Evolutionary conservation across 2,113 vertebrate species (phyloP).

Genomic region (Amblyornis subalaris): DNA sequence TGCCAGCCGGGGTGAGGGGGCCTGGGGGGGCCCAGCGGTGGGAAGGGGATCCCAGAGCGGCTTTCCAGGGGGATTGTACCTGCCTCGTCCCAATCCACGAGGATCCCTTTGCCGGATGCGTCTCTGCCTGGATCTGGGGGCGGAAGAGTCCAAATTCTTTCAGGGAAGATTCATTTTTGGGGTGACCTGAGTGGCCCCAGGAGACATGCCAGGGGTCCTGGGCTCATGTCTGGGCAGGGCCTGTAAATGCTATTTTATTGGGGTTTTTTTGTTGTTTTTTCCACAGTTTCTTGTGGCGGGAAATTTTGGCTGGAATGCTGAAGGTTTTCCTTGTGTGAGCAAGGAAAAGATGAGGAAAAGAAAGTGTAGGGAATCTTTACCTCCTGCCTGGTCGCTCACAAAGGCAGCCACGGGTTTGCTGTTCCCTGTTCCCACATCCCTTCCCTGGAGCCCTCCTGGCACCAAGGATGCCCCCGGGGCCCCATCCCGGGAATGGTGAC

Average conservation of each 20-base stretch:
- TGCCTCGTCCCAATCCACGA: rapidly evolving
- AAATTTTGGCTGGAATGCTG: rapidly evolving
- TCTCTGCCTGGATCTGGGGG: neutral
- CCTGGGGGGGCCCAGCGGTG: rapidly evolving
- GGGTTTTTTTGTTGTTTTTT: neutral
- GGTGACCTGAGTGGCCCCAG: neutral
- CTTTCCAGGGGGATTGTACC: rapidly evolving
- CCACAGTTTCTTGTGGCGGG: neutral
- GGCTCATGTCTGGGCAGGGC: neutral
- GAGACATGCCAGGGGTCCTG: no score
- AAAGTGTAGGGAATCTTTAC: neutral
- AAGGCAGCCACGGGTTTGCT: rapidly evolving
- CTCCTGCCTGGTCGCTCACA: neutral
- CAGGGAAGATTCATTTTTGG: neutral
- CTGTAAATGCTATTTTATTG: rapidly evolving
- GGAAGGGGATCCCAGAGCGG: neutral
- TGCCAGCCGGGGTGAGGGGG: neutral
- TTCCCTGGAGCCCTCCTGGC: neutral
- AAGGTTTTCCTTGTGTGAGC: neutral
- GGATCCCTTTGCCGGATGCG: neutral
- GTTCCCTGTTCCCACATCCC: neutral
- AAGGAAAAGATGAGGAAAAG: neutral
- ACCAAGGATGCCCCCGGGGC: rapidly evolving
- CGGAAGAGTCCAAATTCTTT: no score
- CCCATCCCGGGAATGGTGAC: neutral